Conservation (phyloP, 2,113 vertebrate species). For the Psettodes erumei region DNA sequence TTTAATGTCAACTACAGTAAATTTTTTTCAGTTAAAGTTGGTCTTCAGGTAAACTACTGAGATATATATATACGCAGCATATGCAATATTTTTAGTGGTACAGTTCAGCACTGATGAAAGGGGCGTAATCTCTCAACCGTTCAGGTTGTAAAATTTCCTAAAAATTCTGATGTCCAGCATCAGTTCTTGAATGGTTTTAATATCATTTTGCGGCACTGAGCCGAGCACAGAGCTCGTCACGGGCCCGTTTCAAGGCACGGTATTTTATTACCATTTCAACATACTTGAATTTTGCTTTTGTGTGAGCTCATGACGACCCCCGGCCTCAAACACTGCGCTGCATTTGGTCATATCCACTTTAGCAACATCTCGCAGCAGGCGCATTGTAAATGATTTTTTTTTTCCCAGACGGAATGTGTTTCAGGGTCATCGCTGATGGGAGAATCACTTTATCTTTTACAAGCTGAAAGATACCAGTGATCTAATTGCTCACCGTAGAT, state of each 20-base stretch:
- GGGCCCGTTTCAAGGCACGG: background rate
- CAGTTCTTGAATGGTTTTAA: background rate
- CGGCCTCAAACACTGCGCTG: background rate
- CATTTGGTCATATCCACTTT: background rate
- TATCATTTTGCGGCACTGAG: background rate
- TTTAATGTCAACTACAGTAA: background rate
- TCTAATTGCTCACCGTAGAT: background rate
- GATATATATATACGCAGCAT: too few species aligned
- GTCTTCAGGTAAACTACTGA: background rate
- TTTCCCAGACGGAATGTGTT: slow-evolving; percentile 7
- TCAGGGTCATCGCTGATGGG: slow-evolving; percentile 16
- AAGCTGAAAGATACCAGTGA: background rate
- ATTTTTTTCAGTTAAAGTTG: background rate
- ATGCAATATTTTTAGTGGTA: background rate
- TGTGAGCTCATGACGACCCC: background rate
- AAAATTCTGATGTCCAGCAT: background rate
- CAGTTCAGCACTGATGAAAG: background rate
- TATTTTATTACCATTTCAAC: background rate
- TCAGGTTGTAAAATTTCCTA: background rate
- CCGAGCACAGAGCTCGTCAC: background rate
- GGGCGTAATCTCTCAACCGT: background rate
- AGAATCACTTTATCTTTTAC: background rate
- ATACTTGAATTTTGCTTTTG: background rate
- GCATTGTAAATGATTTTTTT: background rate
- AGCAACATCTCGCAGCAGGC: background rate